Conservation (phyloP, 1,140 invertebrate genomes). For the Oppia nitens region DNA sequence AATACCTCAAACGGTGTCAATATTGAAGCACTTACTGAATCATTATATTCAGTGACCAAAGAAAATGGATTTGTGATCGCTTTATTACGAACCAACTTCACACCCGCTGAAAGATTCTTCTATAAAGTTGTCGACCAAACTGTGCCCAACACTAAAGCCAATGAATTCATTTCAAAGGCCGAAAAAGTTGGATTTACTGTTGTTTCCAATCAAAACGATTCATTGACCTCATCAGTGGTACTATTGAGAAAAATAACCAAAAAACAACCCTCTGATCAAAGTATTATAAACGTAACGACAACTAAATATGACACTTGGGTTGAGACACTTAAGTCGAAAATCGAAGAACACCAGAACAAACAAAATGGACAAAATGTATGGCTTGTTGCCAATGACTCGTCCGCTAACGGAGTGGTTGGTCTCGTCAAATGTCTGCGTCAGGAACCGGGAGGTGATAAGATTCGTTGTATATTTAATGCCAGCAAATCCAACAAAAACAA, state of each 20-base stretch:
- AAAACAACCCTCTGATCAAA: conserved; percentile 20
- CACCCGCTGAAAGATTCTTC: conserved; percentile 24
- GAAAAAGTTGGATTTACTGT: conserved; percentile 17
- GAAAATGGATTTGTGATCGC: conserved; percentile 55
- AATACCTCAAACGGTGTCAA: conserved; percentile 25
- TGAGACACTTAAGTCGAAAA: conserved; percentile 33
- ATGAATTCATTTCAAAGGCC: conserved; percentile 13
- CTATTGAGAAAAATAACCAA: conserved; percentile 17
- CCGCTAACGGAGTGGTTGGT: conserved; percentile 56
- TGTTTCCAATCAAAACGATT: conserved; percentile 26
- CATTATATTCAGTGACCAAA: conserved; percentile 37
- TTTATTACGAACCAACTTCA: conserved; percentile 45
- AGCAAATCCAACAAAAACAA: not conserved
- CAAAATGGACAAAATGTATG: conserved; percentile 38
- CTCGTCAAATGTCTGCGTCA: conserved; percentile 69
- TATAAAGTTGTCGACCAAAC: conserved; percentile 28
- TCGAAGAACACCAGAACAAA: conserved; percentile 33
- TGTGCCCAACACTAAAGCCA: conserved; percentile 30
- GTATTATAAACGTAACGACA: conserved; percentile 28
- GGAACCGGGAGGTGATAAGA: conserved; percentile 56
- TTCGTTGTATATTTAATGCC: conserved; percentile 34
- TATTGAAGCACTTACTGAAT: conserved; percentile 25
- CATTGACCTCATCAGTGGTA: conserved; percentile 14
- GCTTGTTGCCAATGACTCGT: conserved; percentile 39
- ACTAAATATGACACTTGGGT: conserved; percentile 47